Base-by-base conservation (phyloP, 2,113 vertebrate species). In the Xyliphius kryptos region DNA sequence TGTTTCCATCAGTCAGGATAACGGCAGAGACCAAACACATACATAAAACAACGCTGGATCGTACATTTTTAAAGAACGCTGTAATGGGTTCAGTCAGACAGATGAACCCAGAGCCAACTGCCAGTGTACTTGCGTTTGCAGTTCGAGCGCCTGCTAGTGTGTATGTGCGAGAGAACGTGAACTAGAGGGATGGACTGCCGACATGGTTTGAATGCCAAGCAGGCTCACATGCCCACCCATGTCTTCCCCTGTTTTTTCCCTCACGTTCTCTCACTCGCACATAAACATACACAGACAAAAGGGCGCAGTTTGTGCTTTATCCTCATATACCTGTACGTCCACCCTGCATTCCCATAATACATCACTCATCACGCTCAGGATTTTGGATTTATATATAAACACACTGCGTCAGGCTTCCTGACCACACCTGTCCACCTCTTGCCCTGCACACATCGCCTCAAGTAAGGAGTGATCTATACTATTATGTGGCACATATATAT, bases 381-480 rank as follows among this genome's bases (percentile, higher is more conserved):
- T 59, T 16, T 59, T 15, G 16, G 56, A 36, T 71, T 67, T 73
- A 74, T 73, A 55, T 48, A 49, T 26, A 41, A 19, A 56, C 38
- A 72, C 48, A 75, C 80, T 81, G 76, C 79, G 66, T 73, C 76
- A 83, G 65, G 72, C 74, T 81, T 62, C 70, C 60, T 52, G 41
- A 61, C 80, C 80, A 80, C 81, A 85, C 83, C 85, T 85, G 83
- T 62, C 73, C 80, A 82, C 81, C 81, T 86, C 46, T 73, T 71
- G 76, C 51, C 55, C 49, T 47, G 55, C 17, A 47, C 12, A 51
- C 32, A 63, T 12, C 40, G 10, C 40, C 2, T 3, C 13, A 41
- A 41, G 3, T 10, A 12, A 11, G 9, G 13, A 13, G 13, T 41
- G 40, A 14, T 41, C 13, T 41, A 41, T 32, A 32, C 26, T 32